These are phyloP conservation scores for Speoplatyrhinus poulsoni DNA, from an alignment of 2,113 vertebrate species.

Conservation along the genomic window DNA sequence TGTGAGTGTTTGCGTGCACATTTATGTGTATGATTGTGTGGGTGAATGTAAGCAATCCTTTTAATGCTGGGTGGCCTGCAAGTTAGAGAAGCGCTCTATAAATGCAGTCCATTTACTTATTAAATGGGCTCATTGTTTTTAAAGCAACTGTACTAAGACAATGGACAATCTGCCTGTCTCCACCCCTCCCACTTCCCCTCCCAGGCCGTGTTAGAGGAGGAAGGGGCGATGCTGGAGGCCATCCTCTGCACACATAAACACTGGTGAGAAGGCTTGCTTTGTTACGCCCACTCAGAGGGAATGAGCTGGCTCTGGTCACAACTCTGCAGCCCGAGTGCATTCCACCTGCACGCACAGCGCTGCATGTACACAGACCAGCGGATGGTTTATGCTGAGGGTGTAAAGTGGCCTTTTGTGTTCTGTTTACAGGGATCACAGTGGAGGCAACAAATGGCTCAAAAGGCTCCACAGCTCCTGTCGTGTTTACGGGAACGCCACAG, in stretches of 20 bases:
- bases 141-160: too few species aligned
- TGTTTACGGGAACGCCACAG: slow-evolving; percentile 87
- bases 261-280: slow-evolving; percentile 81
- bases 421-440: slow-evolving; percentile 90
- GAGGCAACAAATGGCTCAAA: slow-evolving; percentile 85
- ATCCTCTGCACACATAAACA: slow-evolving; percentile 98
- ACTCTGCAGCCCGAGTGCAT: too few species aligned
- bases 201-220: slow-evolving; percentile 85
- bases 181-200: slow-evolving; percentile 8
- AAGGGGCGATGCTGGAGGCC: slow-evolving; percentile 87
- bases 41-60: too few species aligned
- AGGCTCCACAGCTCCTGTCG: slow-evolving; percentile 81
- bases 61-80: too few species aligned
- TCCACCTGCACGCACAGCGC: background rate
- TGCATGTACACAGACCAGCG: background rate
- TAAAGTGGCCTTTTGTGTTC: slow-evolving; percentile 11
- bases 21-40: too few species aligned
- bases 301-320: background rate
- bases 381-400: background rate
- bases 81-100: too few species aligned
- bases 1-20: too few species aligned
- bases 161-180: too few species aligned
- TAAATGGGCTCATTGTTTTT: too few species aligned
- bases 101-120: too few species aligned
- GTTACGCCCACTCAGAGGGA: background rate